Conservation (phyloP, 2,797 vertebrate genomes). For the Linurgus olivaceus region DNA sequence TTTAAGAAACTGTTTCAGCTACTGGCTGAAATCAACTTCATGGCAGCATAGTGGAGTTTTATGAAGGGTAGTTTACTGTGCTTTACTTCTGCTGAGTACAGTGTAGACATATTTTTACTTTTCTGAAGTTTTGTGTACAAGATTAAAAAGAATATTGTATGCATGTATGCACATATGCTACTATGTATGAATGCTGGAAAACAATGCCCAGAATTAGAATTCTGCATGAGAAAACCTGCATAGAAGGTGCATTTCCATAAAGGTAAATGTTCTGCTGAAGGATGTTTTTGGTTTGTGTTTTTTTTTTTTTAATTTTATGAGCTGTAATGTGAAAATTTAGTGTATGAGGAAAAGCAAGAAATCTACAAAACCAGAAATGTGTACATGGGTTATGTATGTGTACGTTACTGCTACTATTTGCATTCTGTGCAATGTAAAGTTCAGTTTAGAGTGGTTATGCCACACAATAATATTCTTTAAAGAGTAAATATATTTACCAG, state of each 20-base stretch:
- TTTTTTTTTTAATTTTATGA: neutral
- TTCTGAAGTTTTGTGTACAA: neutral
- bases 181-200: neutral
- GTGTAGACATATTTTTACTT: neutral
- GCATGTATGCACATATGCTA: neutral
- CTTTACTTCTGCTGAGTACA: neutral
- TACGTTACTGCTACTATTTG: neutral
- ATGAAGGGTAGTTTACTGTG: neutral
- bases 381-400: neutral
- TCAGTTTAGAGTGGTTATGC: neutral
- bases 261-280: neutral
- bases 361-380: neutral
- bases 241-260: neutral
- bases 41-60: rapidly evolving
- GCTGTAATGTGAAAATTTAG: neutral
- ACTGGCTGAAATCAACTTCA: neutral
- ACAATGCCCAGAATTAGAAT: neutral
- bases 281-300: neutral
- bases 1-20: neutral
- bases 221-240: neutral
- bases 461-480: neutral
- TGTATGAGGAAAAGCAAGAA: neutral
- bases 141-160: neutral
- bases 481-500: neutral
- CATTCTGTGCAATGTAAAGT: neutral